Evolutionary conservation across 2,888 invertebrate species (phyloP).

Genomic region (Mesoligia furuncula): DNA sequence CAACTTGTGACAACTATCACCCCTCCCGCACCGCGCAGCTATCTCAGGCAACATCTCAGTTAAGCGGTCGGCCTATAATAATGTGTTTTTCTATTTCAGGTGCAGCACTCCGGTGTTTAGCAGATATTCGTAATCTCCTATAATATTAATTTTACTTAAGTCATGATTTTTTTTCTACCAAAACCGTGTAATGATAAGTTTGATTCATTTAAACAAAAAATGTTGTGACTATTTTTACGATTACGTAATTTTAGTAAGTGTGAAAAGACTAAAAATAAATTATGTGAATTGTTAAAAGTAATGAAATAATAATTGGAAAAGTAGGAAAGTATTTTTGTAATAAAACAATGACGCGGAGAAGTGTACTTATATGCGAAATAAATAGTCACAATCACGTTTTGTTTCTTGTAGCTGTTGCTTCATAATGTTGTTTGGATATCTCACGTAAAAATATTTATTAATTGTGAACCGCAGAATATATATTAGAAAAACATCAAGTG

Average conservation of each 20-base stretch:
- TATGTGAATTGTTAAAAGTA: constrained; percentile 19
- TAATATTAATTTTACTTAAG: constrained; percentile 77
- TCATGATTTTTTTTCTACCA: constrained; percentile 82
- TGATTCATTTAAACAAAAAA: constrained; percentile 67
- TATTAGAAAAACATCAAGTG: constrained; percentile 21
- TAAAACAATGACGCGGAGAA: constrained; percentile 40
- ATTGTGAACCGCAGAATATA: constrained; percentile 11
- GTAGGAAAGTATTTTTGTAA: constrained; percentile 45
- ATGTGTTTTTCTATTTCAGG: constrained; percentile 63
- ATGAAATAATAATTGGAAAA: constrained; percentile 3
- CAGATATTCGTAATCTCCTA: constrained; percentile 79
- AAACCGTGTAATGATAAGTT: constrained; percentile 77
- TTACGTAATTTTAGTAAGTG: constrained; percentile 21
- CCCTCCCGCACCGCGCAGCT: too few species aligned
- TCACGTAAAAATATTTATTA: constrained; percentile 57
- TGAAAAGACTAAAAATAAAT: constrained; percentile 10
- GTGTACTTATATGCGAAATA: constrained; percentile 63
- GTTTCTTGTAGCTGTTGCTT: constrained; percentile 47
- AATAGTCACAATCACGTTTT: constrained; percentile 75
- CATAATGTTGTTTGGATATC: constrained; percentile 44
- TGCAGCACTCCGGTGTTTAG: constrained; percentile 47
- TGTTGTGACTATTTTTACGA: constrained; percentile 76
- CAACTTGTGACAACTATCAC: too few species aligned
- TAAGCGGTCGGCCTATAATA: background rate
- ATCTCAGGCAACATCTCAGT: too few species aligned